These are phyloP conservation scores for Lordiphosa andalusiaca DNA, from an alignment of 2,888 invertebrate species.

Conservation along the genomic window DNA sequence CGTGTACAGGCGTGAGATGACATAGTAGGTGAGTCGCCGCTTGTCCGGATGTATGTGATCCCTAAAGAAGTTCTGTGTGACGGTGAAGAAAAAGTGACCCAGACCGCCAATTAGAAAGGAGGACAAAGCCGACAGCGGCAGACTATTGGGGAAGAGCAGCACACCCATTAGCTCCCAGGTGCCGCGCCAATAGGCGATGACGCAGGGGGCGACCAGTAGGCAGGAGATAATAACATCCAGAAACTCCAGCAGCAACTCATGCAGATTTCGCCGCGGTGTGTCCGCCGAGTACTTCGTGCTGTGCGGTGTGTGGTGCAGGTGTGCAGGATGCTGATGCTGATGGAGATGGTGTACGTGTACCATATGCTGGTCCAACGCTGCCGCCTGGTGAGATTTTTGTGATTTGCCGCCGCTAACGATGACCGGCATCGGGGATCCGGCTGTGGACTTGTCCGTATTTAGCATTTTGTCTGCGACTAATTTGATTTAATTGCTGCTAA, in stretches of 20 bases:
- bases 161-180: constrained; percentile 90
- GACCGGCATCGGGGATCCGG: constrained; percentile 41
- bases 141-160: constrained; percentile 85
- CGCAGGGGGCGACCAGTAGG: constrained; percentile 88
- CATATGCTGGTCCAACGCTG: constrained; percentile 23
- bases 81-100: constrained; percentile 86
- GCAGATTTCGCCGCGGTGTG: constrained; percentile 56
- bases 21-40: constrained; percentile 85
- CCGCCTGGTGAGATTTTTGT: constrained; percentile 38
- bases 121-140: constrained; percentile 84
- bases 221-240: constrained; percentile 88
- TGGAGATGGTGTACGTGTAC: constrained; percentile 23
- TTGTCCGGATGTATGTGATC: constrained; percentile 85
- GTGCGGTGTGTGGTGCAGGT: constrained; percentile 31
- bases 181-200: constrained; percentile 93
- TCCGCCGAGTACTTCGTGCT: constrained; percentile 47
- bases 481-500: constrained; percentile 34
- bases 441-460: constrained; percentile 50
- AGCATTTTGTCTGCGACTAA: constrained; percentile 40
- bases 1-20: constrained; percentile 88
- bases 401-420: constrained; percentile 41
- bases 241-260: constrained; percentile 82
- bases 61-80: constrained; percentile 84
- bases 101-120: constrained; percentile 87
- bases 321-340: constrained; percentile 23